Conservation (phyloP, 2,888 invertebrate genomes). For the Drosophila neonasuta region DNA sequence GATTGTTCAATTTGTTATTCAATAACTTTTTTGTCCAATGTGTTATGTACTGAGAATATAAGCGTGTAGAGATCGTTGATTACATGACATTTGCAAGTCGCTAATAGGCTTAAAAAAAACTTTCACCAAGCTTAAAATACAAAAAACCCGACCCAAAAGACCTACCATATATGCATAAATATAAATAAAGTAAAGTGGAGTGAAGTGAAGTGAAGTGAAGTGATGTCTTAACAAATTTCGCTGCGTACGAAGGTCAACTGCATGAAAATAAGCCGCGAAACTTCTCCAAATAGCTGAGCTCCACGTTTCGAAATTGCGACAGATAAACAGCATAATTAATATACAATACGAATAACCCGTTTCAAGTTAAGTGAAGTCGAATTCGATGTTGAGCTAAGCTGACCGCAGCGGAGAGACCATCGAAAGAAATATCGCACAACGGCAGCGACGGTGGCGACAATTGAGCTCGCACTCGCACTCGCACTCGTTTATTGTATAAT, state of each 20-base stretch:
- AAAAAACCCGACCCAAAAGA: constrained; percentile 1
- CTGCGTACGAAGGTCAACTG: constrained; percentile 67
- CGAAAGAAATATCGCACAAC: constrained; percentile 11
- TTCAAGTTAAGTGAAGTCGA: constrained; percentile 40
- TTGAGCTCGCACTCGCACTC: constrained; percentile 33
- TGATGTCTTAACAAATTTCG: constrained; percentile 55
- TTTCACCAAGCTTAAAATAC: constrained; percentile 49
- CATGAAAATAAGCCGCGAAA: constrained; percentile 55
- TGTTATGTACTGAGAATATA: not conserved
- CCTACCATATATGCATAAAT: not conserved
- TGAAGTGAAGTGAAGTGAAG: constrained; percentile 1
- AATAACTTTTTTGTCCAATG: not conserved
- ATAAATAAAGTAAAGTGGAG: constrained; percentile 8
- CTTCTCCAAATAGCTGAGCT: constrained; percentile 48
- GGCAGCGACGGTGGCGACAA: constrained; percentile 38
- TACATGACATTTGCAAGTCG: constrained; percentile 19
- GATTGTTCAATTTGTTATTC: not conserved
- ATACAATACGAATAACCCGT: constrained; percentile 69
- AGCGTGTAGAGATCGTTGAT: not conserved
- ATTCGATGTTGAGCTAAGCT: not conserved
- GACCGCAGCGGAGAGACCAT: constrained; percentile 47
- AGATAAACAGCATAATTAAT: constrained; percentile 69
- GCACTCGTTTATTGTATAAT: constrained; percentile 59
- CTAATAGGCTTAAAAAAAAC: constrained; percentile 53
- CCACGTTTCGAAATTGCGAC: constrained; percentile 62